Base-by-base conservation (phyloP, 2,888 invertebrate species). In the Amitus sp. region DNA sequence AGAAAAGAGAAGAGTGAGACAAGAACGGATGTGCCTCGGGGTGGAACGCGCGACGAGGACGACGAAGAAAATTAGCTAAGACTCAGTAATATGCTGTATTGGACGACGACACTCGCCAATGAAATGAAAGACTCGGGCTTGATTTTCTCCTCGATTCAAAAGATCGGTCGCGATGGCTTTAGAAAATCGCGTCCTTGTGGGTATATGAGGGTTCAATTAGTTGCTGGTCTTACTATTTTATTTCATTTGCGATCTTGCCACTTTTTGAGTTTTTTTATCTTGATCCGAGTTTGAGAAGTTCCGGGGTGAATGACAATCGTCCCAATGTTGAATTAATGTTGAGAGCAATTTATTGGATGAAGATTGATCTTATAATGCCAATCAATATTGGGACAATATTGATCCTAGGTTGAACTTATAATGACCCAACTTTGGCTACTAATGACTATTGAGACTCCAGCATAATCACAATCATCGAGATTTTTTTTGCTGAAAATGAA, bases 81-180 rank as follows among this genome's bases (percentile, higher is more conserved):
- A 71, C 70, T 66, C 62, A 65, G 71, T 72, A 73, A 74, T 78
- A 74, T 73, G 73, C 72, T 72, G 66, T 69, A 71, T 67, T 68
- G 70, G 63, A 67, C 61, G 58, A 48, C 58, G 66, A 70, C 68
- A 68, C 67, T 60, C 61, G 34, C 58, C 40, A 55, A 52, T 62
- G 48, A 66, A 64, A 66, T 61, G 66, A 66, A 63, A 66, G 59
- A 61, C 61, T 40, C 30, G 52, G 50, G 47, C 49, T 34, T 30
- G 45, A 47, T 54, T 60, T 57, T 58, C 37, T 37, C 57, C 58
- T 46, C 56, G 54, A 57, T 61, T 56, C 61, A 59, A 65, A 56
- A 56, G 62, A 52, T 52, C 45, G n/a, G 18, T 19, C 27, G 10
- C 42, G 30, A 65, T 43, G 57, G 49, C 52, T 42, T 57, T 62